Conservation (phyloP, 2,113 vertebrate genomes). For the Pampusana beccarii region DNA sequence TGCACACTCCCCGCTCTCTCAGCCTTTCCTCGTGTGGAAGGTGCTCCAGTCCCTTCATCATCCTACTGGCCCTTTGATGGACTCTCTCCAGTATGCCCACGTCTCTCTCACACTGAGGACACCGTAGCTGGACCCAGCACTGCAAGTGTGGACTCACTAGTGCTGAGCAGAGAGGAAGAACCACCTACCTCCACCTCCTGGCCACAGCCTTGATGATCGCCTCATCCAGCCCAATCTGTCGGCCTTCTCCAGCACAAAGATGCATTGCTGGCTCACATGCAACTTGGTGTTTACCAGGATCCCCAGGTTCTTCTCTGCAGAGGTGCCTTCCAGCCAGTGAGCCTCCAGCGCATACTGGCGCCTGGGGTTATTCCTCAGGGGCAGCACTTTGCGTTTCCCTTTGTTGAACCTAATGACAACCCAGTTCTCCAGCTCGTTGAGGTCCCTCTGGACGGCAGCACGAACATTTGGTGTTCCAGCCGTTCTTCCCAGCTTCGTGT, state of each 20-base stretch:
- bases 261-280: background rate
- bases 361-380: background rate
- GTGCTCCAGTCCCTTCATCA: background rate
- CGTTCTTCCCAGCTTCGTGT: background rate
- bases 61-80: background rate
- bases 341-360: background rate
- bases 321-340: background rate
- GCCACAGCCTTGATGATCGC: background rate
- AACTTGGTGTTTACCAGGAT: background rate
- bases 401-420: background rate
- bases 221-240: background rate
- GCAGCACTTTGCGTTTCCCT: background rate
- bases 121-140: background rate
- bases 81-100: background rate
- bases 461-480: background rate
- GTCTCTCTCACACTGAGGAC: background rate
- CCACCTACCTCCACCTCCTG: background rate
- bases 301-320: background rate
- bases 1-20: background rate
- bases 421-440: background rate
- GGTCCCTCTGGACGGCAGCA: background rate
- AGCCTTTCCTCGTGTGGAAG: background rate
- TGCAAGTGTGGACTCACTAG: background rate
- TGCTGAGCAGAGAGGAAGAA: background rate
- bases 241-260: background rate